Conservation (phyloP, 1,140 invertebrate genomes). For the Spodoptera litura region DNA sequence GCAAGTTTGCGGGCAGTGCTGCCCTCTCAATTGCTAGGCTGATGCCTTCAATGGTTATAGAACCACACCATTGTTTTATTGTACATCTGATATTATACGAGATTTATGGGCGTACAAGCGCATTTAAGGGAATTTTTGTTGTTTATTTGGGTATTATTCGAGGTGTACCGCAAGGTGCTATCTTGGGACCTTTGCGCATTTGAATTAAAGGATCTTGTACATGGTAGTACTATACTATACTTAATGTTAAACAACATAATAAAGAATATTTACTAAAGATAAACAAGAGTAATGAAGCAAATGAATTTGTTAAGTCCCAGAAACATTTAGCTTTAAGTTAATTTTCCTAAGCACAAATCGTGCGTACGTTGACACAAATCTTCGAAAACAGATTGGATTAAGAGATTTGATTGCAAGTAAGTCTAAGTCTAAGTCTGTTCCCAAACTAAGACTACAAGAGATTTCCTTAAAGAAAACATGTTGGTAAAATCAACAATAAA, state of each 20-base stretch:
- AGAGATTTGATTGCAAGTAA: slow-evolving; percentile 33
- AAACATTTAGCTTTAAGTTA: background rate
- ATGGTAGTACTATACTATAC: no score
- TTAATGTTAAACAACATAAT: no score
- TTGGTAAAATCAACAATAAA: slow-evolving; percentile 51
- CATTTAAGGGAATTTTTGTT: slow-evolving; percentile 23
- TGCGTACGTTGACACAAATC: background rate
- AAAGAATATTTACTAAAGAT: background rate
- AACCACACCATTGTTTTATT: slow-evolving; percentile 42
- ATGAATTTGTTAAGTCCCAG: background rate
- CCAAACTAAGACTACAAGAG: slow-evolving; percentile 21
- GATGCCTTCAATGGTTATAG: slow-evolving; percentile 42
- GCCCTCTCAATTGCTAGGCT: slow-evolving; percentile 41
- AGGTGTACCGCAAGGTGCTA: background rate
- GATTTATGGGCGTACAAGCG: slow-evolving; percentile 35
- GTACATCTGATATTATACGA: slow-evolving; percentile 33
- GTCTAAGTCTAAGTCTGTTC: no score
- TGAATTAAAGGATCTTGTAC: background rate
- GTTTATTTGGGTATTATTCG: background rate
- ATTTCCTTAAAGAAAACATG: slow-evolving; percentile 39
- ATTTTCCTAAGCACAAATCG: background rate
- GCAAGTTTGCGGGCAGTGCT: slow-evolving; percentile 44
- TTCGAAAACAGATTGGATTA: slow-evolving; percentile 36
- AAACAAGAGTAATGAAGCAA: background rate
- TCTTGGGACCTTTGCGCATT: background rate